These are phyloP conservation scores for Pteropus rufus DNA, from an alignment of 2,797 vertebrate genomes.

Conservation along the genomic window DNA sequence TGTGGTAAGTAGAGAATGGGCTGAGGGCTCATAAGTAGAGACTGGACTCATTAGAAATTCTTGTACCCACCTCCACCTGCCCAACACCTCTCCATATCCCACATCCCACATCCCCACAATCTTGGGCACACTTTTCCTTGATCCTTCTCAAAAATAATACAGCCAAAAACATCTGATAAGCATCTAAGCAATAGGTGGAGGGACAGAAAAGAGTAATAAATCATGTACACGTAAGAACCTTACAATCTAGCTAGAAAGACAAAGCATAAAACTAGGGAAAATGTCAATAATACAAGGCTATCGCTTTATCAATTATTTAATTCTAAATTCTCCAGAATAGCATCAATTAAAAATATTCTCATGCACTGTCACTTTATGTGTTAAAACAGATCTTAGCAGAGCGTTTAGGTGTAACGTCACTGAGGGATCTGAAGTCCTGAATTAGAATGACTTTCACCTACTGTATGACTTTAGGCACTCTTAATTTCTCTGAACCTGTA, in stretches of 20 bases:
- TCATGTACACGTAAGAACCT: neutral
- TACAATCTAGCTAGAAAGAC: neutral
- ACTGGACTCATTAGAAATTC: fast-evolving
- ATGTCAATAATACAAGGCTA: neutral
- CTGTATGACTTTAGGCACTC: neutral
- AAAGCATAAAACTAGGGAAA: neutral
- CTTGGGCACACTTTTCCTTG: neutral
- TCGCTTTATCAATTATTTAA: neutral
- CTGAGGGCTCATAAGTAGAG: no score
- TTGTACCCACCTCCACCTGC: fast-evolving
- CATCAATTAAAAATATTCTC: neutral
- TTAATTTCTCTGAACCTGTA: neutral
- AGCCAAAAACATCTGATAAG: neutral
- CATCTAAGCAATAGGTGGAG: neutral
- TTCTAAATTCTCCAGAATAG: neutral
- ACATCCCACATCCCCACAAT: neutral
- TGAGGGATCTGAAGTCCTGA: neutral
- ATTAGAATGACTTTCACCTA: neutral
- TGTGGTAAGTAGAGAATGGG: neutral
- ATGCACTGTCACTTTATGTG: neutral
- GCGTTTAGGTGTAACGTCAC: neutral
- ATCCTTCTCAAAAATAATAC: neutral
- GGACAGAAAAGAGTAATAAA: neutral
- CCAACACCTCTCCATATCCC: neutral
- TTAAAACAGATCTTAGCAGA: neutral